phyloP scores from a whole-genome alignment of 2,113 vertebrate species.

The Copsychus sechellarum region DNA sequence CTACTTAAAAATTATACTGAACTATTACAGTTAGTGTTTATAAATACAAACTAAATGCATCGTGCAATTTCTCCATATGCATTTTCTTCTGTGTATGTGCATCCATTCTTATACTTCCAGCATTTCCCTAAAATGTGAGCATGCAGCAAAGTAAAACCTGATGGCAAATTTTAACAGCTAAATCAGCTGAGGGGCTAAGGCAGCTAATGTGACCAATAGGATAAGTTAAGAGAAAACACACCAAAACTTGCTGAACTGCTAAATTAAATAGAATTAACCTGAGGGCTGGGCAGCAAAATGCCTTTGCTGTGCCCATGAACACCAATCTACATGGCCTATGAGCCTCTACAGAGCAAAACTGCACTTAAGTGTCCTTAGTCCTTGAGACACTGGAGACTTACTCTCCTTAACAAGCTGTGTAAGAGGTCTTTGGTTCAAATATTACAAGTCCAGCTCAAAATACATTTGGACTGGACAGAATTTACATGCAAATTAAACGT shows the following conservation, averaged over 20 bases:
- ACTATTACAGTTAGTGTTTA: not conserved
- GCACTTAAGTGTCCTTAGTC: not conserved
- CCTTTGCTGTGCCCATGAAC: not conserved
- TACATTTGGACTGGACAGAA: not conserved
- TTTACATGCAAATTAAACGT: not conserved
- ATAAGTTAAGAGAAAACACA: not conserved
- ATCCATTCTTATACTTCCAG: not conserved
- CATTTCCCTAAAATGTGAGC: not conserved
- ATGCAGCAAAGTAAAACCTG: not conserved
- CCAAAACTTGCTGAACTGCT: not conserved
- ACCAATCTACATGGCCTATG: rapidly evolving
- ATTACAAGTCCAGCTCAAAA: not conserved
- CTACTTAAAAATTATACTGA: not conserved
- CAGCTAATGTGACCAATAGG: not conserved
- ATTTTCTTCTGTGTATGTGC: not conserved
- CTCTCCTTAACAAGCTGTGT: not conserved
- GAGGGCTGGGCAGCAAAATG: not conserved
- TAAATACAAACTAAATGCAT: not conserved
- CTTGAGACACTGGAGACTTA: not conserved
- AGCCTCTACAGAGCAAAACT: not conserved
- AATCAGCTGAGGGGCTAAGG: not conserved
- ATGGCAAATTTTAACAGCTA: not conserved
- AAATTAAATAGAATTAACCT: not conserved
- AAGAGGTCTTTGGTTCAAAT: not conserved
- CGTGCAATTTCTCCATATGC: not conserved